Conservation (phyloP, 1,140 invertebrate genomes). For the Pseudomyrmex flavicornis region DNA sequence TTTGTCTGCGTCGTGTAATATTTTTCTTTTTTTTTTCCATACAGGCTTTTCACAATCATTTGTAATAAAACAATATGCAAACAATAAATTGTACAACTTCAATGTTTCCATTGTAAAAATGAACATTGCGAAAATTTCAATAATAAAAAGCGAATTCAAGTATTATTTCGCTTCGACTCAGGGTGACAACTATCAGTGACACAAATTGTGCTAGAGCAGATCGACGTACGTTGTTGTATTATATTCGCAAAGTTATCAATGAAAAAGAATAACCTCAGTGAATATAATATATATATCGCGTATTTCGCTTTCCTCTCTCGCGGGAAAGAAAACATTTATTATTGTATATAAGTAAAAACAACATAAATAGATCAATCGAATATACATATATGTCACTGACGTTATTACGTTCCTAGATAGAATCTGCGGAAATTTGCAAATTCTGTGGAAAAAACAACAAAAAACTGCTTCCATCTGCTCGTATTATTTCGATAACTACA, state of each 20-base stretch:
- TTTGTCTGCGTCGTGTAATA: constrained; percentile 31
- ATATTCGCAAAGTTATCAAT: constrained; percentile 54
- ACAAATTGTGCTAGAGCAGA: constrained; percentile 49
- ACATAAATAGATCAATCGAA: constrained; percentile 17
- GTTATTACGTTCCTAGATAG: constrained; percentile 47
- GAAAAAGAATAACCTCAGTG: constrained; percentile 61
- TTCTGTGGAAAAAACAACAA: not conserved
- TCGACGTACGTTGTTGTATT: constrained; percentile 16
- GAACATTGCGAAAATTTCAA: not conserved
- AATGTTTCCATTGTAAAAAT: not conserved
- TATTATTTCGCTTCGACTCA: constrained; percentile 45
- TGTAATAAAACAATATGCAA: constrained; percentile 23
- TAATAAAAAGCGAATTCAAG: constrained; percentile 25
- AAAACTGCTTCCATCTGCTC: constrained; percentile 48
- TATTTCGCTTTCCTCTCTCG: not conserved
- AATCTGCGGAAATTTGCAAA: constrained; percentile 14
- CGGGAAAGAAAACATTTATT: not conserved
- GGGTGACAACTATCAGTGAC: constrained; percentile 33
- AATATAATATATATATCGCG: not conserved
- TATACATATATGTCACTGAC: constrained; percentile 21
- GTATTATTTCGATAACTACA: constrained; percentile 35
- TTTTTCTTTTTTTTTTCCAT: constrained; percentile 32
- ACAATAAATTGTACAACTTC: not conserved
- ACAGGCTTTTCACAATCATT: constrained; percentile 19
- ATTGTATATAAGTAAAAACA: constrained; percentile 11